Conservation (phyloP, 1,140 invertebrate genomes). For the Panulirus ornatus region DNA sequence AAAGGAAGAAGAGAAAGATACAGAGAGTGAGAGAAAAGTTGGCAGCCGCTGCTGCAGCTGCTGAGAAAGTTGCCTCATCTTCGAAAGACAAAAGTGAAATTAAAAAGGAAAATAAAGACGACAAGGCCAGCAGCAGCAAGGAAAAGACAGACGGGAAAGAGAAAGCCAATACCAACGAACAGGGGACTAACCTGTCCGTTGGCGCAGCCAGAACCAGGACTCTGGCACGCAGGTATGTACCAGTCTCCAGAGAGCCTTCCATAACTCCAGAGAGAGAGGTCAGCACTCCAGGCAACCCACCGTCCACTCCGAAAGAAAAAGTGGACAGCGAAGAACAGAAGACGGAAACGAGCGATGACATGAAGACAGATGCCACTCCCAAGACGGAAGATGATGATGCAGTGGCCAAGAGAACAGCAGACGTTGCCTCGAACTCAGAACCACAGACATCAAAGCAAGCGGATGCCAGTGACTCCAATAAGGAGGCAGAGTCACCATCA, state of each 20-base stretch:
- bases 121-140: neutral
- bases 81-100: neutral
- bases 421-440: constrained; percentile 21
- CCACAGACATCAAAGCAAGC: neutral
- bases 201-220: neutral
- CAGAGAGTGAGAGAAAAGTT: constrained; percentile 44
- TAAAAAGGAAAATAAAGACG: constrained; percentile 5
- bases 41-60: constrained; percentile 16
- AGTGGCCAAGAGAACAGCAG: neutral
- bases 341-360: constrained; percentile 13
- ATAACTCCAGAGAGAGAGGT: constrained; percentile 36
- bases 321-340: neutral
- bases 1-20: constrained; percentile 39
- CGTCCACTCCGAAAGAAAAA: neutral
- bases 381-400: neutral
- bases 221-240: constrained; percentile 1
- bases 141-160: constrained; percentile 51
- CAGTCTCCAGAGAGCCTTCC: constrained; percentile 33
- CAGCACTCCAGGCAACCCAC: neutral
- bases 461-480: neutral
- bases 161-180: neutral
- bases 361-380: neutral
- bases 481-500: neutral
- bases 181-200: neutral
- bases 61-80: neutral